phyloP scores from a whole-genome alignment of 2,797 vertebrate genomes.

The Decapterus maruadsi region DNA sequence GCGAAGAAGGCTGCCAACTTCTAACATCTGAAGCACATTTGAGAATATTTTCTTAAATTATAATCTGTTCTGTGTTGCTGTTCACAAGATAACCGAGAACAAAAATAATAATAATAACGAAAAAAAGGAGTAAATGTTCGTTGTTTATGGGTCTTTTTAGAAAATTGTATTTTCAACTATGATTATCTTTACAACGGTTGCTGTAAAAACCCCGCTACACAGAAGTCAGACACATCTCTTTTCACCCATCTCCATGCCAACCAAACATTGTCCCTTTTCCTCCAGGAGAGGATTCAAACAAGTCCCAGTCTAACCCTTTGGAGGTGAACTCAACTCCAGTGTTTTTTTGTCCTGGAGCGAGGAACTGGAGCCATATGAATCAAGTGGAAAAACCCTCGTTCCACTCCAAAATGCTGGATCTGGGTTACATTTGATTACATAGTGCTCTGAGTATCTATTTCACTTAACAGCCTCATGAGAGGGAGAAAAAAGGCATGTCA shows the following conservation, averaged over 20 bases:
- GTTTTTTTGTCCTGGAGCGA: constrained; percentile 42
- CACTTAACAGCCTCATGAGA: constrained; percentile 59
- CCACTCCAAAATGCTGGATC: constrained; percentile 50
- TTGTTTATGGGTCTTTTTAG: neutral
- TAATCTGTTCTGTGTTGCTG: constrained; percentile 17
- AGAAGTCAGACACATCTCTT: constrained; percentile 22
- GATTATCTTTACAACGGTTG: neutral
- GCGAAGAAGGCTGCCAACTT: constrained; percentile 11
- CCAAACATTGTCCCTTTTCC: constrained; percentile 28
- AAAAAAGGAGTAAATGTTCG: neutral
- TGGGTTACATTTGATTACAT: constrained; percentile 68
- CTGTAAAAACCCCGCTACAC: neutral
- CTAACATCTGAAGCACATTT: constrained; percentile 35
- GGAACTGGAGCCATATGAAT: constrained; percentile 50
- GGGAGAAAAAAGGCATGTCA: constrained; percentile 62
- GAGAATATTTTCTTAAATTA: constrained; percentile 2
- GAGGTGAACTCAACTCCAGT: constrained; percentile 40
- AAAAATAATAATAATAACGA: neutral
- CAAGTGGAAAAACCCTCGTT: constrained; percentile 54
- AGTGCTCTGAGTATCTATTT: constrained; percentile 64
- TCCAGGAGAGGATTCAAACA: constrained; percentile 18
- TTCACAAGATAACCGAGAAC: neutral
- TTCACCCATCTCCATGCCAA: constrained; percentile 27
- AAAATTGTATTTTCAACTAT: neutral
- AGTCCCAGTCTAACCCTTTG: constrained; percentile 16